Percentiles rank a stretch among this genome's conserved stretches.
Evolutionary conservation across 2,888 invertebrate genomes (phyloP).

Genomic region (Tinea trinotella): DNA sequence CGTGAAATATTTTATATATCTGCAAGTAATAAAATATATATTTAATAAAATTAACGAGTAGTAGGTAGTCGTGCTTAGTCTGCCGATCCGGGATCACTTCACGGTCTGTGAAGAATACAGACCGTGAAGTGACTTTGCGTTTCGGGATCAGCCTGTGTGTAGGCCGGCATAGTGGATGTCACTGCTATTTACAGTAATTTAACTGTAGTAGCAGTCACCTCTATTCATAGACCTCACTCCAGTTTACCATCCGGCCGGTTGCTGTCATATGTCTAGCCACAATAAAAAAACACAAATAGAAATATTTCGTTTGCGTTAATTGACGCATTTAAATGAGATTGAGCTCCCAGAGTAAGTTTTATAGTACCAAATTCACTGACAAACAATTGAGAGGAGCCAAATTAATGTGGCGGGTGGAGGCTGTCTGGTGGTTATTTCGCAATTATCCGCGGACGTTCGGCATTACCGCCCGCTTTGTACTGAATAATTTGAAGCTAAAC

Average conservation of each 20-base stretch:
- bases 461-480: conserved; percentile 59
- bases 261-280: too few relatives aligned
- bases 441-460: conserved; percentile 63
- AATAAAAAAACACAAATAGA: conserved; percentile 18
- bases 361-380: conserved; percentile 3
- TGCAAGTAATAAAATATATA: conserved; percentile 33
- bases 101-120: too few relatives aligned
- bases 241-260: too few relatives aligned
- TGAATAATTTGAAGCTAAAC: conserved; percentile 57
- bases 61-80: too few relatives aligned
- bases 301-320: neutral
- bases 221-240: too few relatives aligned
- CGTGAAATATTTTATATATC: conserved; percentile 30
- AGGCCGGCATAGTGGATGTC: too few relatives aligned
- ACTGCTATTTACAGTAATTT: too few relatives aligned
- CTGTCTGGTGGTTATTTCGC: conserved; percentile 58
- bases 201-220: too few relatives aligned
- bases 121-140: too few relatives aligned
- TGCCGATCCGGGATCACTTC: too few relatives aligned
- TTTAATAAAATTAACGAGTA: conserved; percentile 14
- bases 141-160: too few relatives aligned
- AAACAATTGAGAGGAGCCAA: conserved; percentile 48
- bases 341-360: neutral
- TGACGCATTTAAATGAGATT: neutral
- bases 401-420: conserved; percentile 55